Evolutionary conservation across 2,113 vertebrate genomes (phyloP).

Genomic region (Scomber scombrus): DNA sequence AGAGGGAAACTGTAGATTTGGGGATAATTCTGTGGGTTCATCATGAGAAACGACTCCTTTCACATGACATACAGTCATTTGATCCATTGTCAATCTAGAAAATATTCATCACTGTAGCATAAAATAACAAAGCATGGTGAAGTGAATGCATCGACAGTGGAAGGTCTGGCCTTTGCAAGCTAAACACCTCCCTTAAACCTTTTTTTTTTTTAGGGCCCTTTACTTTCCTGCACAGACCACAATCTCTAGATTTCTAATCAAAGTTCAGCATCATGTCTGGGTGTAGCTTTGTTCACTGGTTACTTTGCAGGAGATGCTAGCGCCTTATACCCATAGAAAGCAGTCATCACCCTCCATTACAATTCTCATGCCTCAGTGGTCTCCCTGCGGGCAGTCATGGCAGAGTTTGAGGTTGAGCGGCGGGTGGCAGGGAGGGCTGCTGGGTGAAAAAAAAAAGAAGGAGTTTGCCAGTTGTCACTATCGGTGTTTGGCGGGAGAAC

Average conservation of each 20-base stretch:
- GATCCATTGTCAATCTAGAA: no score
- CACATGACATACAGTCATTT: no score
- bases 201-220: no score
- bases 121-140: no score
- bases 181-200: no score
- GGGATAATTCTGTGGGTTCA: no score
- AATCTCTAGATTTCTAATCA: neutral
- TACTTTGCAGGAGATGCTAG: neutral
- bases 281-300: neutral
- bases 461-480: conserved; percentile 60
- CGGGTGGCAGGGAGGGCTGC: conserved; percentile 24
- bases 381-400: conserved; percentile 5
- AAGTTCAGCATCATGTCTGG: neutral
- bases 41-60: no score
- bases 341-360: neutral
- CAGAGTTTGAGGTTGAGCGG: conserved; percentile 24
- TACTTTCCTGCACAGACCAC: neutral
- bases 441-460: conserved; percentile 18
- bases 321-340: neutral
- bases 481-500: conserved; percentile 57
- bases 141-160: no score
- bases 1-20: no score
- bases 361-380: neutral
- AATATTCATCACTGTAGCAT: no score
- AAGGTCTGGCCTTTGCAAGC: no score